Base-by-base conservation (phyloP, 1,140 invertebrate species). In the Trissolcus basalis region DNA sequence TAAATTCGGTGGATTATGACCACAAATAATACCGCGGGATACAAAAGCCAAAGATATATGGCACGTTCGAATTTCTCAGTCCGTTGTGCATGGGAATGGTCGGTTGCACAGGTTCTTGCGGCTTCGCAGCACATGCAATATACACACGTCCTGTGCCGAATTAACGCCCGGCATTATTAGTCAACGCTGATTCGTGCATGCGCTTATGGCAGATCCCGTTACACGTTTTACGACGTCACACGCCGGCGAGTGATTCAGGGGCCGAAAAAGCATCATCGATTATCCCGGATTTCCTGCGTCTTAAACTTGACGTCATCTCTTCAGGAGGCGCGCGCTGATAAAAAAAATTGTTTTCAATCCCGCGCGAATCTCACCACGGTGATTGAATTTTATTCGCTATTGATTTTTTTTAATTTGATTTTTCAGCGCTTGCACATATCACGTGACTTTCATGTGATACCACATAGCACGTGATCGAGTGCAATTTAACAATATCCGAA, bases 111-210 rank as follows among this genome's bases (percentile, higher is more conserved):
- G 39, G 36, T 64, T 41, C 54, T 48, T 48, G 9, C 36, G 36
- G 36, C 36, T 45, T 56, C n/a, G 36, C 36, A 58, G 58, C 60
- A 72, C 53, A 64, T 72, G 69, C 48, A 12, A 35, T 14, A 16
- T 41, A 43, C 64, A 72, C 47, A 53, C 54, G 54, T 64, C 43
- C 43, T 51, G 51, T 32, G 44, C 45, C 44, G 44, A 71, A 71
- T 63, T 71, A 71, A 70, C 58, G 43, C 33, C 32, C 6, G 16
- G 47, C 56, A 13, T 39, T 50, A 56, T 61, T 61, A 70, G 53
- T n/a, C 36, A 15, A 35, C 10, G 47, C 53, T 71, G 50, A 71
- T 71, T 71, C 47, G 68, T 51, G 45, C 43, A 45, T 55, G 50
- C 39, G 61, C 36, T 47, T 27, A 39, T 39, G 16, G 0, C 4